Conservation (phyloP, 1,140 invertebrate species). For the Macrotrachela quadricornifera region DNA sequence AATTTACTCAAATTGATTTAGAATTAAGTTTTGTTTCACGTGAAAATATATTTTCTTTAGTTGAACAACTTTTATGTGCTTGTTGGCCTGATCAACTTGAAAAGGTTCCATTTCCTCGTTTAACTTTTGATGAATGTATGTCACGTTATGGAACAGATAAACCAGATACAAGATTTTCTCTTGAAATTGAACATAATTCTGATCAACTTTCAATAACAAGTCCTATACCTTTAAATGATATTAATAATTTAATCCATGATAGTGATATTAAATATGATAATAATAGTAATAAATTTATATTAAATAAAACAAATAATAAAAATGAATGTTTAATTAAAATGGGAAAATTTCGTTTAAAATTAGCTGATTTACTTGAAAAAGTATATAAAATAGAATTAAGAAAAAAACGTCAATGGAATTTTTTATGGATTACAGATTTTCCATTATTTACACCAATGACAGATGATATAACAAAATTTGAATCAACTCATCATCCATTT, state of each 20-base stretch:
- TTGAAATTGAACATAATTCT: background rate
- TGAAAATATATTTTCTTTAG: slow-evolving; percentile 57
- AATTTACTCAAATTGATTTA: slow-evolving; percentile 86
- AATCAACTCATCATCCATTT: slow-evolving; percentile 85
- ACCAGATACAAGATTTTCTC: slow-evolving; percentile 40
- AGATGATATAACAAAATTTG: slow-evolving; percentile 25
- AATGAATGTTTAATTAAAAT: slow-evolving; percentile 29
- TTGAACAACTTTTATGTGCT: slow-evolving; percentile 30
- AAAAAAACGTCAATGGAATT: slow-evolving; percentile 33
- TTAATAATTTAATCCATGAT: slow-evolving; percentile 33
- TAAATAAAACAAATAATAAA: slow-evolving; percentile 2
- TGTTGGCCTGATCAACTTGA: slow-evolving; percentile 5
- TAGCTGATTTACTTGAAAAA: slow-evolving; percentile 32
- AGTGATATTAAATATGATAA: slow-evolving; percentile 54
- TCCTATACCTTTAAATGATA: background rate
- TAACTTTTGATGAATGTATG: slow-evolving; percentile 61
- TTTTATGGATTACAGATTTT: slow-evolving; percentile 81
- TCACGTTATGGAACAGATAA: slow-evolving; percentile 72
- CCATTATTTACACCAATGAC: slow-evolving; percentile 48
- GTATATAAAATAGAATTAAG: slow-evolving; percentile 12
- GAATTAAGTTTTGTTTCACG: slow-evolving; percentile 71
- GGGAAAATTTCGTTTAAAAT: slow-evolving; percentile 40
- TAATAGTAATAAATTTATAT: slow-evolving; percentile 28
- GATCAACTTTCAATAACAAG: background rate
- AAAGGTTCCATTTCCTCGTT: slow-evolving; percentile 40